Conservation (phyloP, 2,113 vertebrate species). For the Fukomys damarensis region DNA sequence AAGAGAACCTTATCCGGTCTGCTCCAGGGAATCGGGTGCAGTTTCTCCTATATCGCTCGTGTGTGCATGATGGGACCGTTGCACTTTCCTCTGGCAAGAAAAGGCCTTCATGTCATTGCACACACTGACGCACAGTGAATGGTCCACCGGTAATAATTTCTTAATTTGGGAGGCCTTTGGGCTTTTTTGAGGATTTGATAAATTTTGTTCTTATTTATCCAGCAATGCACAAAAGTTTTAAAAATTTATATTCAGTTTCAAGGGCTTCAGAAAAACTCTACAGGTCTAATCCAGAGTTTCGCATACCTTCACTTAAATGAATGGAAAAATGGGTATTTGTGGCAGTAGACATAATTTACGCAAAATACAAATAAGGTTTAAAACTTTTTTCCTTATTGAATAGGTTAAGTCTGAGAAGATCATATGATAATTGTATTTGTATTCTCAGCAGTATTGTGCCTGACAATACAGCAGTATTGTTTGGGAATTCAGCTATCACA, state of each 20-base stretch:
- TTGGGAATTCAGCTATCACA: too few species aligned
- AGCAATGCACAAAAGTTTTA: not conserved
- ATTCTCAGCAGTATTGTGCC: not conserved
- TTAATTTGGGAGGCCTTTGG: not conserved
- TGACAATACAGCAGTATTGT: too few species aligned
- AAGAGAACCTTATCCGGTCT: not conserved
- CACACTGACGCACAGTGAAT: not conserved
- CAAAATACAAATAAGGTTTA: not conserved
- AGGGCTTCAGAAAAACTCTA: not conserved
- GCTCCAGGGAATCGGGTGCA: not conserved
- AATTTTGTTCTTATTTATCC: not conserved
- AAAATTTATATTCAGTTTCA: not conserved
- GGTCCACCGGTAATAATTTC: not conserved
- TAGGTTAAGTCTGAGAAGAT: not conserved
- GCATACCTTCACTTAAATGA: not conserved
- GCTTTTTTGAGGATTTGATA: not conserved
- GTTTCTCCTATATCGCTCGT: too few species aligned
- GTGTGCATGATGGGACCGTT: too few species aligned
- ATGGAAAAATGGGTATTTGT: not conserved
- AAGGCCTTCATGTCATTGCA: not conserved
- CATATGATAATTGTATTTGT: not conserved
- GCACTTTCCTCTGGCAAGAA: not conserved
- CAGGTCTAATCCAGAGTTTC: not conserved
- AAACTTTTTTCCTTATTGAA: not conserved
- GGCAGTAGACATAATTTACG: not conserved